Evolutionary conservation across 2,113 vertebrate genomes (phyloP).

Genomic region (Paracanthobrama guichenoti): DNA sequence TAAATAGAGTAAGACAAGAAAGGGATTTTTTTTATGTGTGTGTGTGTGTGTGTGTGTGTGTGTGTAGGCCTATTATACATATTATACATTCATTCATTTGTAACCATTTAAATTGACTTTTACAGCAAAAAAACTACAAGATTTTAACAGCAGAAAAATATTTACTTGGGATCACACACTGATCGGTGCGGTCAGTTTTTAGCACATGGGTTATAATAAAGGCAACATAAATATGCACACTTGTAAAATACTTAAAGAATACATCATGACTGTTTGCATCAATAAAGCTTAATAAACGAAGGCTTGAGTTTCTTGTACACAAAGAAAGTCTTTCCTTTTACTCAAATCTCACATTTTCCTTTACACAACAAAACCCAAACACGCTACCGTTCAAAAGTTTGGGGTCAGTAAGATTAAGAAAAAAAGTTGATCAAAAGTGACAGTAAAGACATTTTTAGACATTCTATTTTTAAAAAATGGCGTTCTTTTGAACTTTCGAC

Average conservation of each 20-base stretch:
- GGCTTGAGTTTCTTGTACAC: not conserved
- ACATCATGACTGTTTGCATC: conserved; percentile 5
- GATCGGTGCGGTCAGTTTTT: not conserved
- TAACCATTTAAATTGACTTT: conserved; percentile 57
- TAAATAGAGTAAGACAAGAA: conserved; percentile 57
- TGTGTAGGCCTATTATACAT: too few relatives aligned
- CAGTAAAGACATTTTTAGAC: not conserved
- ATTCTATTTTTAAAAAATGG: not conserved
- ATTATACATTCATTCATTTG: conserved; percentile 66
- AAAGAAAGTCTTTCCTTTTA: not conserved
- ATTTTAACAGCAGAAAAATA: conserved; percentile 63
- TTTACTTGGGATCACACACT: conserved; percentile 61
- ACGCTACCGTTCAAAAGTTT: not conserved
- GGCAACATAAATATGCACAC: conserved; percentile 4
- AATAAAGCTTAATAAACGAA: not conserved
- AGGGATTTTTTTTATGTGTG: conserved; percentile 22
- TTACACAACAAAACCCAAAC: not conserved
- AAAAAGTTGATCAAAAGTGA: not conserved
- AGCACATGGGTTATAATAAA: conserved; percentile 3
- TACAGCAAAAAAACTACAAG: conserved; percentile 58
- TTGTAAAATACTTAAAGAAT: not conserved
- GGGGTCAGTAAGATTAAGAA: not conserved
- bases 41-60: too few relatives aligned
- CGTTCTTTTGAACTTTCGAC: not conserved
- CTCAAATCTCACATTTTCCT: not conserved